Conservation (phyloP, 2,888 invertebrate species). For the Rhagonycha fulva region DNA sequence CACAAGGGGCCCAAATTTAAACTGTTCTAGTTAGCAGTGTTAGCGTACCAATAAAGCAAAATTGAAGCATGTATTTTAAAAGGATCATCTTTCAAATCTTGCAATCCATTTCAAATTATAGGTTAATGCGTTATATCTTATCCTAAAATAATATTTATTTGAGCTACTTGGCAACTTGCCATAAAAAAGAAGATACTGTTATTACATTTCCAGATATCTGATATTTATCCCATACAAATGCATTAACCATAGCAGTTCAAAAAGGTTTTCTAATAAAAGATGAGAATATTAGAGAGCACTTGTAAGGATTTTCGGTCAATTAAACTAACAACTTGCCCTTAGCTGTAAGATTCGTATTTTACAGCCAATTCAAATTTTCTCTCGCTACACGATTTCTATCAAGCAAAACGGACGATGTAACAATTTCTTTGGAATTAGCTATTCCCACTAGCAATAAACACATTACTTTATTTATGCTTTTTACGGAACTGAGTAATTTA, state of each 20-base stretch:
- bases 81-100: no score
- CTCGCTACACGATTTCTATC: background rate
- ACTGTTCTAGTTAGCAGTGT: no score
- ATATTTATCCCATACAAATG: background rate
- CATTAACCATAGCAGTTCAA: background rate
- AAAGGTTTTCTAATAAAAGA: background rate
- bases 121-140: background rate
- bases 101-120: background rate
- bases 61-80: no score
- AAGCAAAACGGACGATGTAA: background rate
- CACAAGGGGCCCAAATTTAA: no score
- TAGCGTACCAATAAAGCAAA: no score
- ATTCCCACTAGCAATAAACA: background rate
- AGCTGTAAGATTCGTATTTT: slow-evolving; percentile 7
- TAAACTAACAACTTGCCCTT: slow-evolving; percentile 19
- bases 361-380: slow-evolving; percentile 4
- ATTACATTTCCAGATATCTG: background rate
- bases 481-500: background rate
- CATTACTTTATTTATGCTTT: background rate
- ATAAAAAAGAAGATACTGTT: background rate
- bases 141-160: background rate
- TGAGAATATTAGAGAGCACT: slow-evolving; percentile 16
- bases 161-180: background rate
- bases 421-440: background rate
- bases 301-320: slow-evolving; percentile 21